Evolutionary conservation across 2,888 invertebrate species (phyloP).

Genomic region (Drosophila cyrtoloma): DNA sequence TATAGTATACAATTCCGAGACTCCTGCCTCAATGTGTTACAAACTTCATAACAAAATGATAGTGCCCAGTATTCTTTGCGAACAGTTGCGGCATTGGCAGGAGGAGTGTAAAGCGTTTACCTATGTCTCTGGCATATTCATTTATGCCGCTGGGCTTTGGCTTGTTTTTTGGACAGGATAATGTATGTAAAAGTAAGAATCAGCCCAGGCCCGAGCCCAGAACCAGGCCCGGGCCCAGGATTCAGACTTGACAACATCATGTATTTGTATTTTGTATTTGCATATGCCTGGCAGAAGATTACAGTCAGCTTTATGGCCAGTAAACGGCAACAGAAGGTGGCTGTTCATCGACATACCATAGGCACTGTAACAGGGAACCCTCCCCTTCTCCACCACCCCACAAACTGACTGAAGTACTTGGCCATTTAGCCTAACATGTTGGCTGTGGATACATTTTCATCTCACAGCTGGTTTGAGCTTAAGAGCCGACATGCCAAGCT

Average conservation of each 20-base stretch:
- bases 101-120: slow-evolving; percentile 35
- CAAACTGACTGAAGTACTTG: slow-evolving; percentile 19
- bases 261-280: slow-evolving; percentile 36
- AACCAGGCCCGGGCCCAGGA: slow-evolving; percentile 13
- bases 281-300: slow-evolving; percentile 50
- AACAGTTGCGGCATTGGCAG: slow-evolving; percentile 13
- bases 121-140: slow-evolving; percentile 50
- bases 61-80: neutral
- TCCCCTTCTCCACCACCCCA: neutral
- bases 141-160: slow-evolving; percentile 46
- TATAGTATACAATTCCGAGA: neutral
- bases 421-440: slow-evolving; percentile 8
- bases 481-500: neutral
- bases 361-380: slow-evolving; percentile 1
- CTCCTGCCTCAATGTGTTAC: neutral
- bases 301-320: slow-evolving; percentile 15
- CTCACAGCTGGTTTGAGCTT: neutral
- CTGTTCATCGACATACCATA: slow-evolving; percentile 7
- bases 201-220: slow-evolving; percentile 1
- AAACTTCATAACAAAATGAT: neutral
- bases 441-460: neutral
- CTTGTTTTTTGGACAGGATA: slow-evolving; percentile 39
- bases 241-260: slow-evolving; percentile 47
- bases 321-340: slow-evolving; percentile 8
- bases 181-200: slow-evolving; percentile 39